Evolutionary conservation across 1,140 invertebrate genomes (phyloP), one percentile per base, ranked within the genome.

Genomic region (Drosophila serrata): DNA sequence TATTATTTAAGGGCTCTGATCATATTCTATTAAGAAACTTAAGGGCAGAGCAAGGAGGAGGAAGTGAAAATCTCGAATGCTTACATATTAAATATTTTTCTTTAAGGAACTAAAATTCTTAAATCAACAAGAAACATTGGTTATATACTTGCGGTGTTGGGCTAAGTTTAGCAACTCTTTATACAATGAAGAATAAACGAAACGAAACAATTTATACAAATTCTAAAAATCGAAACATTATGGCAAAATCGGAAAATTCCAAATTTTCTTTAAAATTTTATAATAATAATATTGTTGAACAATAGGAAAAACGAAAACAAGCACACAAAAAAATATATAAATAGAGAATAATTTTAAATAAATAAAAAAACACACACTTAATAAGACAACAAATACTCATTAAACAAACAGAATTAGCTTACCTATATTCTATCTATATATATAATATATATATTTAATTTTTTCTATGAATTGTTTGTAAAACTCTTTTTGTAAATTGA

Each of bases 401-500:
- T 68, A 68, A 69, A 77, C 53, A 68, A 78, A 70, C 75, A 77
- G 74, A 77, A 51, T 69, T 77, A 78, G 74, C 58, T 51, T 69
- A 65, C 40, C 73, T 29, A 51, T 79, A 53, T 35, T 9, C 31
- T 53, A 53, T 53, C 49, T 53, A 82, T 72, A 63, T 63, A 64
- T 72, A 76, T 72, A 62, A 64, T 33, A 77, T 85, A 78, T 67
- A 82, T 68, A 65, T 84, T 86, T 79, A 82, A 79, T 76, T 76
- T 72, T 81, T 87, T 82, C 82, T 73, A 86, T 79, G 75, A 81
- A 77, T 82, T 85, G 75, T 64, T 87, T 82, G 79, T 82, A 87
- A 70, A 87, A 86, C 62, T 73, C 58, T 78, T 80, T 88, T 82
- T 87, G 84, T 87, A 88, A 88, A 88, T 82, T 88, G 51, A 81